A percentile compares a stretch with the other conserved stretches of the same genome.
phyloP scores from a whole-genome alignment of 2,113 vertebrate species.

The Catharus fuscescens region DNA sequence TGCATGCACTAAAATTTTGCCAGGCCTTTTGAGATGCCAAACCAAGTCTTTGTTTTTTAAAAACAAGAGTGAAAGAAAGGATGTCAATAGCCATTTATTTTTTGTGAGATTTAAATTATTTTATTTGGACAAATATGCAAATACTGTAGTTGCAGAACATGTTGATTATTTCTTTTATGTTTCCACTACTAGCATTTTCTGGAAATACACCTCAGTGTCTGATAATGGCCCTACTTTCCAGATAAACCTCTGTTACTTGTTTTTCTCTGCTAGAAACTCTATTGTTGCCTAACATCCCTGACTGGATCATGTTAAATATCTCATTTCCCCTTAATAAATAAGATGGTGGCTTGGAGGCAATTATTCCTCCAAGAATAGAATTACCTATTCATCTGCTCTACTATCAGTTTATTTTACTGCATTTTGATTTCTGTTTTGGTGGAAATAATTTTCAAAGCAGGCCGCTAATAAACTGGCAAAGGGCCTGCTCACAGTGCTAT shows the following conservation, averaged over 20 bases:
- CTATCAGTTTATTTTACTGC: neutral
- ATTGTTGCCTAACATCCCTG: neutral
- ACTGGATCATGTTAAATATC: neutral
- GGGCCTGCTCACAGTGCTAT: neutral
- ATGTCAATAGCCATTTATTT: neutral
- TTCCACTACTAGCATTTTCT: neutral
- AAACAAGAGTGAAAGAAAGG: neutral
- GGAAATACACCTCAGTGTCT: neutral
- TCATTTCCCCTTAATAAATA: slow-evolving; percentile 24
- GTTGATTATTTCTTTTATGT: neutral
- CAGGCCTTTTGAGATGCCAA: neutral
- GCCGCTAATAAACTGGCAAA: neutral
- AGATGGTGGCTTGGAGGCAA: neutral
- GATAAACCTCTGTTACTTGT: neutral
- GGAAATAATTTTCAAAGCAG: neutral
- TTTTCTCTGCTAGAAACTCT: neutral
- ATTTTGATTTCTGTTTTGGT: slow-evolving; percentile 10
- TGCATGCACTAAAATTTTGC: neutral
- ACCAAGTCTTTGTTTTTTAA: neutral
- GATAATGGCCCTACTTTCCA: neutral
- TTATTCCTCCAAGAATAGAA: neutral
- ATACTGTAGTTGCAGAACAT: neutral
- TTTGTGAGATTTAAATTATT: neutral
- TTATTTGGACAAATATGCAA: neutral
- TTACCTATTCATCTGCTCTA: neutral